These are phyloP conservation scores for Cephus spinipes DNA, from an alignment of 2,888 invertebrate genomes.

Conservation along the genomic window DNA sequence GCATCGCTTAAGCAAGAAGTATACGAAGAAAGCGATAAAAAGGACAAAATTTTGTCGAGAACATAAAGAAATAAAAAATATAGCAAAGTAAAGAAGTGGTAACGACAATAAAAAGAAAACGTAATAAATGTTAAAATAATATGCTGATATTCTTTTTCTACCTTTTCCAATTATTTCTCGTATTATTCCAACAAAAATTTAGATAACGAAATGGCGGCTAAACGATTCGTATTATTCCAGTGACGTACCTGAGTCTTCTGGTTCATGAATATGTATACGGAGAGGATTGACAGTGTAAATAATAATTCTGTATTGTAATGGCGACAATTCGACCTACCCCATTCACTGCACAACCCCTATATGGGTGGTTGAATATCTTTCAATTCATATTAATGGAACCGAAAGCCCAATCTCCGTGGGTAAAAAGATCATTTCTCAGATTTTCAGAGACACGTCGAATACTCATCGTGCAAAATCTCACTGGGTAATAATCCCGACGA, in stretches of 20 bases:
- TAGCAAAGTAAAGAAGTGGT: background rate
- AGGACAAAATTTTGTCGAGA: background rate
- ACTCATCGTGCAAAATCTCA: background rate
- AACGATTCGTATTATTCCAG: too few species aligned
- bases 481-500: background rate
- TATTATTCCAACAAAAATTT: too few species aligned
- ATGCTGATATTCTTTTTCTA: background rate
- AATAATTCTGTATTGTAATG: background rate
- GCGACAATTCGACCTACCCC: background rate
- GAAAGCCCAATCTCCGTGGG: background rate
- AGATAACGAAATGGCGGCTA: too few species aligned
- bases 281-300: background rate
- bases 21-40: background rate
- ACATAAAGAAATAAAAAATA: background rate
- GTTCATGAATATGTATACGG: background rate
- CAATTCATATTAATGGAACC: background rate
- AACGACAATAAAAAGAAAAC: background rate
- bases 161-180: background rate
- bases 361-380: background rate
- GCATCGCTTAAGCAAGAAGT: background rate
- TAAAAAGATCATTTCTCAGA: background rate
- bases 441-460: background rate
- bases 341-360: background rate
- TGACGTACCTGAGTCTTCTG: background rate
- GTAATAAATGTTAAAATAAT: background rate